Conservation (phyloP, 2,797 vertebrate species). For the Tauraco hartlaubi region DNA sequence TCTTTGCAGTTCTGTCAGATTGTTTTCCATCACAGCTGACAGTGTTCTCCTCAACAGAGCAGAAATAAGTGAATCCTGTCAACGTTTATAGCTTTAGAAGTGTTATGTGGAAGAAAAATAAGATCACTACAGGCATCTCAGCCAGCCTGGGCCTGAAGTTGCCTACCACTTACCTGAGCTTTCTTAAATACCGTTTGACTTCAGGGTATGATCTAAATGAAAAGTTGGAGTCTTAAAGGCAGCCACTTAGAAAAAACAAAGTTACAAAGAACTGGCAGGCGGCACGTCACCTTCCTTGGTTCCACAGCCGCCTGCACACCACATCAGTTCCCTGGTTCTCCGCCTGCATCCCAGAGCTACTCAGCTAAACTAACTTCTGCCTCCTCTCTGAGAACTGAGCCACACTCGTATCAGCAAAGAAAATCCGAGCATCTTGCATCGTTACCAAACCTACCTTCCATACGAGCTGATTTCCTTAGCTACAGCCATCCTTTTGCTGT, state of each 20-base stretch:
- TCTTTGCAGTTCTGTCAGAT: background rate
- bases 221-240: background rate
- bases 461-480: background rate
- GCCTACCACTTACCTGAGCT: background rate
- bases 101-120: background rate
- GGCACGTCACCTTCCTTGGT: background rate
- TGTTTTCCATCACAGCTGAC: background rate
- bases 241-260: background rate
- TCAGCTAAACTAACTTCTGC: background rate
- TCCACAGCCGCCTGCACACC: accelerated
- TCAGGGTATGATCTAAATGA: background rate
- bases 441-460: background rate
- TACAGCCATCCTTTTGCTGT: background rate
- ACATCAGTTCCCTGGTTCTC: accelerated
- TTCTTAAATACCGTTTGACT: background rate
- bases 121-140: background rate
- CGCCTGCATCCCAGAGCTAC: background rate
- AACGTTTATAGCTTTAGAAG: background rate
- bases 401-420: accelerated
- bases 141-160: background rate
- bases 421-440: background rate
- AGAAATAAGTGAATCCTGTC: background rate
- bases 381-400: background rate
- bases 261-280: background rate
- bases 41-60: background rate